Base-by-base conservation (phyloP, 1,140 invertebrate species). In the Liolophura sinensis region DNA sequence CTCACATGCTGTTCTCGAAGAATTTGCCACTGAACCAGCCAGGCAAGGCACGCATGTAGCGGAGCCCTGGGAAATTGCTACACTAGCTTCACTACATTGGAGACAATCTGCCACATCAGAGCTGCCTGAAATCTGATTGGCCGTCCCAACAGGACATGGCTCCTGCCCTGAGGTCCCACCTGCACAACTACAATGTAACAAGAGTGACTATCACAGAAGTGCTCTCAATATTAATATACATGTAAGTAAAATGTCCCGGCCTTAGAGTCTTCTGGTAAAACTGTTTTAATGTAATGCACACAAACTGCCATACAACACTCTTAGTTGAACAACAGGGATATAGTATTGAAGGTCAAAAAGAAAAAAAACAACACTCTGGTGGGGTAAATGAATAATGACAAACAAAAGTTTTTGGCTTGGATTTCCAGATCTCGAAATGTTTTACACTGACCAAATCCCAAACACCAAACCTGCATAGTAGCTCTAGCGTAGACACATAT, bases 11-110 rank as follows among this genome's bases (percentile, higher is more conserved):
- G 74, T 75, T 61, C 76, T 67, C 25, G 18, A 65, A 5, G 11
- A 20, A 59, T 76, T 72, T 16, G 78, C 69, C 16, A 72, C 72
- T 52, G 75, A 59, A 56, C 78, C 78, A 59, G 61, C 65, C 47
- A 71, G 60, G 48, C 78, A 80, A 50, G n/a, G n/a, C n/a, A n/a
- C n/a, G n/a, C n/a, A n/a, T n/a, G n/a, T n/a, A n/a, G n/a, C n/a
- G n/a, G n/a, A n/a, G n/a, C n/a, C n/a, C n/a, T n/a, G n/a, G n/a
- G n/a, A n/a, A n/a, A n/a, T n/a, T n/a, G n/a, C n/a, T n/a, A n/a
- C n/a, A 66, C 72, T 74, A 76, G 60, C 20, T 62, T 68, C 50
- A 62, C 54, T 31, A 22, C 47, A 24, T 47, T 22, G 5, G 52
- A 24, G 1, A 67, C 3, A 31, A n/a, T 25, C 40, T 54, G 46